phyloP scores from a whole-genome alignment of 1,140 invertebrate genomes.

The Trialeurodes vaporariorum region DNA sequence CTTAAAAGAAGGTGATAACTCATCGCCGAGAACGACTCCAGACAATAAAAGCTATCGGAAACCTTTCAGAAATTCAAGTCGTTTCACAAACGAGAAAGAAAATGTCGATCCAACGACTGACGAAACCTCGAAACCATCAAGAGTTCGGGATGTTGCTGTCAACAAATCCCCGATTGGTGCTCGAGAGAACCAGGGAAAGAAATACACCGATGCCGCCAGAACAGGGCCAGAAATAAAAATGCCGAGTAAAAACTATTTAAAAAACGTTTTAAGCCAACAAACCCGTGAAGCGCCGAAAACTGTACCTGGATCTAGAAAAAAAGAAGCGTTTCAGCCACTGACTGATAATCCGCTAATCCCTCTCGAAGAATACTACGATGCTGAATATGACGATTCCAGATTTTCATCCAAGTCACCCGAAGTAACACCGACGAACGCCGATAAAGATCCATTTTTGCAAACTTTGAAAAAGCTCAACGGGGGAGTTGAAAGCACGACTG shows the following conservation, averaged over 20 bases:
- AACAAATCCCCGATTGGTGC: background rate
- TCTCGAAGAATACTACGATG: background rate
- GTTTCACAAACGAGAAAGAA: background rate
- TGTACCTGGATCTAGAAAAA: background rate
- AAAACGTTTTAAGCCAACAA: background rate
- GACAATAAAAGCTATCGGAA: background rate
- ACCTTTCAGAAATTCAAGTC: background rate
- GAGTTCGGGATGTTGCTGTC: background rate
- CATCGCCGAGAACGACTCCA: background rate
- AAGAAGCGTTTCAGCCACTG: background rate
- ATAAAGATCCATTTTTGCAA: too few relatives aligned
- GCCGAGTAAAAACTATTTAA: background rate
- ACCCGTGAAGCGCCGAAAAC: background rate
- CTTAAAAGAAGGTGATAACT: too few relatives aligned
- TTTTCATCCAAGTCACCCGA: background rate
- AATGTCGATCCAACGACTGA: background rate
- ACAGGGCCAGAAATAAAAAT: background rate
- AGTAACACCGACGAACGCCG: background rate
- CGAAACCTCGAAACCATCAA: too few relatives aligned
- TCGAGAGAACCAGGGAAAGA: background rate
- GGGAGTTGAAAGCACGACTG: too few relatives aligned
- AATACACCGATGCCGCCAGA: background rate
- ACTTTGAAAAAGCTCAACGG: too few relatives aligned
- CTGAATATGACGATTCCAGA: too few relatives aligned
- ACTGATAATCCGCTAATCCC: background rate